These are phyloP conservation scores for Metellina segmentata DNA, from an alignment of 2,888 invertebrate species.

Conservation along the genomic window DNA sequence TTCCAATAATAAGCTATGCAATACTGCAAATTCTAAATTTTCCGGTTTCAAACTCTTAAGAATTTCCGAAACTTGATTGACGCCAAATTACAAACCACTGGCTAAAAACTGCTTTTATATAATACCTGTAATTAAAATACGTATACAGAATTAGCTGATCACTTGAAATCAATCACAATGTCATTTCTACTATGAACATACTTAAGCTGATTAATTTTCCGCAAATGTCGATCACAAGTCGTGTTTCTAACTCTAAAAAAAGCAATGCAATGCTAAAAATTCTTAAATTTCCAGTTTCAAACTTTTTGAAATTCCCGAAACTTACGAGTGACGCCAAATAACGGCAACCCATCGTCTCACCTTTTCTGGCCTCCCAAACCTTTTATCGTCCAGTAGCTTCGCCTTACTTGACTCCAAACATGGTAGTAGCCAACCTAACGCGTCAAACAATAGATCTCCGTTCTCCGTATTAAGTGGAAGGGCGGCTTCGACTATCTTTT, in stretches of 20 bases:
- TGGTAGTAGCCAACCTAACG: constrained; percentile 50
- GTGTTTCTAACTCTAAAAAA: background rate
- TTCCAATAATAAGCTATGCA: too few relatives aligned
- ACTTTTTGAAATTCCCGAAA: constrained; percentile 20
- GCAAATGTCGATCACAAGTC: too few relatives aligned
- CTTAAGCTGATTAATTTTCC: too few relatives aligned
- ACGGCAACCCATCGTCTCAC: constrained; percentile 9
- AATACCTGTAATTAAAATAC: too few relatives aligned
- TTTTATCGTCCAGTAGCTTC: constrained; percentile 64
- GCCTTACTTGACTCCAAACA: constrained; percentile 51
- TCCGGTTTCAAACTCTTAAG: too few relatives aligned
- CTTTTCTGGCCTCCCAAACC: constrained; percentile 54
- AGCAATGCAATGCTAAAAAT: background rate
- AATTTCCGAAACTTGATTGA: too few relatives aligned
- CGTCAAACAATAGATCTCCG: constrained; percentile 68
- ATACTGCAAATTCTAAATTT: too few relatives aligned
- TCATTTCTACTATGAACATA: too few relatives aligned
- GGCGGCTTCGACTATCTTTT: constrained; percentile 41
- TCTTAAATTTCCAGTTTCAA: background rate
- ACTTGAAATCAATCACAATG: too few relatives aligned
- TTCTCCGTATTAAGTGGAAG: constrained; percentile 67
- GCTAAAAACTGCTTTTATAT: too few relatives aligned
- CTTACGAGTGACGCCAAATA: constrained; percentile 36
- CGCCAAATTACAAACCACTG: too few relatives aligned
- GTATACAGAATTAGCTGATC: too few relatives aligned